Base-by-base conservation (phyloP, 2,888 invertebrate species). In the Drosophila kanekoi region DNA sequence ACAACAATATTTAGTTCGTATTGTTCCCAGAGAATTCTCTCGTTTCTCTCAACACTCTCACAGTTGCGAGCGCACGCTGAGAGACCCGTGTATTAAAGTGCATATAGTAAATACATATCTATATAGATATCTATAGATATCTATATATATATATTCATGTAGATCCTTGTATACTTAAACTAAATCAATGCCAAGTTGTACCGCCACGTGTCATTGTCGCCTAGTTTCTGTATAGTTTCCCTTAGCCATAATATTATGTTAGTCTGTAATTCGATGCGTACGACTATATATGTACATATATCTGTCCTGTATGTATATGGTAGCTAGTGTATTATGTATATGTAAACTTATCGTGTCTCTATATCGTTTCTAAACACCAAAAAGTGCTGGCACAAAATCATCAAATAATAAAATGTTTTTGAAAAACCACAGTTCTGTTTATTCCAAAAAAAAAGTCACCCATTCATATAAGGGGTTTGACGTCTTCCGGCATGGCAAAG, bases 331-430 rank as follows among this genome's bases (percentile, higher is more conserved):
- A 75, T 76, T 72, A 77, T 77, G 54, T 76, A 64, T 76, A 64
- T 68, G 68, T 72, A 73, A 60, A 63, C 64, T 58, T 73, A 75
- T 71, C 40, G 75, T 77, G 80, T 79, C 74, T 81, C 71, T 86
- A 81, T 77, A 87, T 81, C 70, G 84, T 83, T 87, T 84, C 67
- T 75, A 79, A 75, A 85, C 90, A 91, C 90, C 90, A 90, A 91
- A 90, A 91, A 91, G 91, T 91, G 90, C 90, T 91, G 90, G 91
- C 91, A 91, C 91, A 90, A 78, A 65, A 84, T 72, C 70, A 87
- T 84, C 52, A 69, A 75, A 71, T 65, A 72, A 79, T 72, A 77
- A 75, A 87, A 84, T 68, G 70, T 87, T 84, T 70, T 81, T 86
- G 79, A 81, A 84, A 81, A 81, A 78, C 72, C 61, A 79, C 63